Conservation (phyloP, 2,113 vertebrate species). For the Tricholaema leucomelas region DNA sequence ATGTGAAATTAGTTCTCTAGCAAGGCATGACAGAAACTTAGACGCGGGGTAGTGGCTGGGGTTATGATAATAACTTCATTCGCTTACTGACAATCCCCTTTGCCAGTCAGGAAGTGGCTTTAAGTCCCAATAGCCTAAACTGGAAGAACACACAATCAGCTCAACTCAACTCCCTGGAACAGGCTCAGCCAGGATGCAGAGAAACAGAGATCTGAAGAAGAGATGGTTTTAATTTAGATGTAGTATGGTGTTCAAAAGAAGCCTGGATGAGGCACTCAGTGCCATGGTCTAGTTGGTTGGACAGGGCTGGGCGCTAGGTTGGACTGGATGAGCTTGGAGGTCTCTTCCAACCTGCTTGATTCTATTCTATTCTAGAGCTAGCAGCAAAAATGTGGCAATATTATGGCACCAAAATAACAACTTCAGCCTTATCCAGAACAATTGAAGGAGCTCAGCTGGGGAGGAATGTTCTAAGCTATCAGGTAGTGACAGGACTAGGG, state of each 20-base stretch:
- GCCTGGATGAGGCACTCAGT: too few relatives aligned
- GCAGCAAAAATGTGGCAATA: too few relatives aligned
- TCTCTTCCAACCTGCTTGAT: too few relatives aligned
- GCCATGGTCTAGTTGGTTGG: too few relatives aligned
- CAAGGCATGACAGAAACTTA: neutral
- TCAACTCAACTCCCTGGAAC: neutral
- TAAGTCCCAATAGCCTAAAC: neutral
- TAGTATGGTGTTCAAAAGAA: too few relatives aligned
- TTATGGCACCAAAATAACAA: neutral
- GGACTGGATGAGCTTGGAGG: too few relatives aligned
- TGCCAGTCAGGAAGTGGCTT: neutral
- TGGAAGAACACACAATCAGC: neutral
- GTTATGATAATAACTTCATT: neutral
- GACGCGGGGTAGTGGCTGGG: neutral
- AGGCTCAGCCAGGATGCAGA: neutral
- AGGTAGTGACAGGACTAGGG: too few relatives aligned
- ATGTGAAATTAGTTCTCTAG: neutral
- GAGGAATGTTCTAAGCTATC: too few relatives aligned
- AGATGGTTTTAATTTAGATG: neutral
- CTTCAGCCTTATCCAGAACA: neutral
- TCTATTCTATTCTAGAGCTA: neutral
- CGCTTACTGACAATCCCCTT: neutral
- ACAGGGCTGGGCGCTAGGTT: too few relatives aligned
- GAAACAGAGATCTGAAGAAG: neutral
- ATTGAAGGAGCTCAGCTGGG: neutral